Evolutionary conservation across 2,797 vertebrate genomes (phyloP).

Genomic region (Propithecus perrieri): DNA sequence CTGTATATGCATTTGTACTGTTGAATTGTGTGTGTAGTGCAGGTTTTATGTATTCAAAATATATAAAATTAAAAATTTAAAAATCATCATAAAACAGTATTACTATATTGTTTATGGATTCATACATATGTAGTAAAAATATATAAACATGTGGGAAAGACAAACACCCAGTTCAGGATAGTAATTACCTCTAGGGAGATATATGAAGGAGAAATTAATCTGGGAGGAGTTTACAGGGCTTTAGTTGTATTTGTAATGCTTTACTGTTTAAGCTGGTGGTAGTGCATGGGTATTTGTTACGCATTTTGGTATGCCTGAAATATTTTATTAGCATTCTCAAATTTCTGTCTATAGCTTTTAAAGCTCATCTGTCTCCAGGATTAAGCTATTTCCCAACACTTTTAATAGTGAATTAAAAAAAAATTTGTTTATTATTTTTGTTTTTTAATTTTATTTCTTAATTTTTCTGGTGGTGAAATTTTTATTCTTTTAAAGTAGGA

Average conservation of each 20-base stretch:
- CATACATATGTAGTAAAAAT: neutral
- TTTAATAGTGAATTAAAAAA: neutral
- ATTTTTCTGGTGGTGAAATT: neutral
- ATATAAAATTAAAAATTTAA: constrained; percentile 34
- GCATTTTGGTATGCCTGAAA: neutral
- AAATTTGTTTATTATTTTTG: neutral
- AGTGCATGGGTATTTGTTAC: neutral
- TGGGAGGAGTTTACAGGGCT: neutral
- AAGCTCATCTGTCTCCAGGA: neutral
- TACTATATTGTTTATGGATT: neutral
- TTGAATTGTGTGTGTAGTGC: neutral
- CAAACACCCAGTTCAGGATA: neutral
- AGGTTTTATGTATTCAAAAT: neutral
- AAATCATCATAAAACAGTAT: neutral
- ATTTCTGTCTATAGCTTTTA: neutral
- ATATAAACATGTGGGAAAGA: neutral
- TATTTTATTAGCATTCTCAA: constrained; percentile 20
- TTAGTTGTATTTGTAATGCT: neutral
- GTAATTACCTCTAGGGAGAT: neutral
- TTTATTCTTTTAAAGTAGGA: constrained; percentile 2
- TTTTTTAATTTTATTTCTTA: neutral
- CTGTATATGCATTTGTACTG: neutral
- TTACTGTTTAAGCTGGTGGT: neutral
- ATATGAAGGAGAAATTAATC: neutral
- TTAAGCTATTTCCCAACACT: constrained; percentile 8